phyloP scores from a whole-genome alignment of 1,140 invertebrate genomes.

The Euwallacea similis region DNA sequence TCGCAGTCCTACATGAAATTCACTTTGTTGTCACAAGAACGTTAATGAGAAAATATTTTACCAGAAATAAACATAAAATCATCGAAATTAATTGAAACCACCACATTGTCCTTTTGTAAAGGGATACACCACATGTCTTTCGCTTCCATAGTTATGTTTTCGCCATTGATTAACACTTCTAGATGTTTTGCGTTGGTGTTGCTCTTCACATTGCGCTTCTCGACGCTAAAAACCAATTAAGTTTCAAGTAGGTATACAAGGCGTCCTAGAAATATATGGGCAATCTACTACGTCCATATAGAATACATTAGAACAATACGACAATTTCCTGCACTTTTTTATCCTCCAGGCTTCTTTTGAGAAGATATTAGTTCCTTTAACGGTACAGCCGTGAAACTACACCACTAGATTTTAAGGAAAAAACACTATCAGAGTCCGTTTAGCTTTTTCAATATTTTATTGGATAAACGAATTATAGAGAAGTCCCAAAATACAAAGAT shows the following conservation, averaged over 20 bases:
- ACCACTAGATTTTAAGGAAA: too few species aligned
- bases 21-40: background rate
- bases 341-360: too few species aligned
- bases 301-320: too few species aligned
- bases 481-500: background rate
- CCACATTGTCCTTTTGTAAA: slow-evolving; percentile 54
- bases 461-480: background rate
- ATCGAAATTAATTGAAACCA: slow-evolving; percentile 59
- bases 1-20: slow-evolving; percentile 55
- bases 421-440: too few species aligned
- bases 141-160: slow-evolving; percentile 62
- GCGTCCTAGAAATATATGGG: too few species aligned
- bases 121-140: slow-evolving; percentile 65
- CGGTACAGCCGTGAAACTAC: too few species aligned
- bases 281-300: too few species aligned
- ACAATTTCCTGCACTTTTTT: too few species aligned
- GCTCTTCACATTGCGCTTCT: slow-evolving; percentile 32
- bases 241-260: too few species aligned
- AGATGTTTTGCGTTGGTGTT: slow-evolving; percentile 34
- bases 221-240: slow-evolving; percentile 15
- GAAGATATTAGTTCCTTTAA: too few species aligned
- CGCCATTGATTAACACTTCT: slow-evolving; percentile 58
- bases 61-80: slow-evolving; percentile 58
- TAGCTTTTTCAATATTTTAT: too few species aligned
- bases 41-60: slow-evolving; percentile 16